phyloP scores from a whole-genome alignment of 2,888 invertebrate species.

The Protophormia terraenovae region DNA sequence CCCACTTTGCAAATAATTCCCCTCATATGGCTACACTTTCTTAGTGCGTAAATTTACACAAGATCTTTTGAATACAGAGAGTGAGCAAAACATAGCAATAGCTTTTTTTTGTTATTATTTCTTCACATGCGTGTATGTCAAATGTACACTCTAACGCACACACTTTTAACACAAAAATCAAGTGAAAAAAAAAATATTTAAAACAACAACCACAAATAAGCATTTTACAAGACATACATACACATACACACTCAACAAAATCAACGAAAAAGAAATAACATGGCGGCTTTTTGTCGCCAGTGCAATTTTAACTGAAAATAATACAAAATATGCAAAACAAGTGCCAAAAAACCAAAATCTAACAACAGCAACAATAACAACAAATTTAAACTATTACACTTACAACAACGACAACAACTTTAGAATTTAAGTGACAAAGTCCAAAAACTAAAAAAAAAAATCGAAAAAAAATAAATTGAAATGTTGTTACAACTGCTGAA shows the following conservation, averaged over 20 bases:
- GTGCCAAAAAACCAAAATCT: slow-evolving; percentile 56
- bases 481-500: slow-evolving; percentile 51
- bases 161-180: slow-evolving; percentile 7
- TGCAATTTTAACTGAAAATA: slow-evolving; percentile 58
- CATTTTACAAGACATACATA: too few species aligned
- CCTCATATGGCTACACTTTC: too few species aligned
- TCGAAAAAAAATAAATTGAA: slow-evolving; percentile 36
- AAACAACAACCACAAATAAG: slow-evolving; percentile 31
- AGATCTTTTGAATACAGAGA: background rate
- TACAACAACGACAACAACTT: slow-evolving; percentile 32
- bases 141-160: slow-evolving; percentile 36
- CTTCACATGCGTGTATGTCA: slow-evolving; percentile 59
- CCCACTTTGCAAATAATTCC: too few species aligned
- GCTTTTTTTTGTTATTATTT: slow-evolving; percentile 1
- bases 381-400: background rate
- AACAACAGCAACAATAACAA: slow-evolving; percentile 16
- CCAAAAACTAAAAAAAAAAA: slow-evolving; percentile 27
- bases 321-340: slow-evolving; percentile 66
- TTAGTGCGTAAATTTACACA: too few species aligned
- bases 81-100: slow-evolving; percentile 8
- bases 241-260: background rate
- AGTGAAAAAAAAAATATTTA: slow-evolving; percentile 26
- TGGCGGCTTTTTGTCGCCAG: slow-evolving; percentile 70
- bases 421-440: slow-evolving; percentile 57
- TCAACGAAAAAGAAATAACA: slow-evolving; percentile 47